Base-by-base conservation (phyloP, 2,113 vertebrate genomes). In the Beaufortia kweichowensis region DNA sequence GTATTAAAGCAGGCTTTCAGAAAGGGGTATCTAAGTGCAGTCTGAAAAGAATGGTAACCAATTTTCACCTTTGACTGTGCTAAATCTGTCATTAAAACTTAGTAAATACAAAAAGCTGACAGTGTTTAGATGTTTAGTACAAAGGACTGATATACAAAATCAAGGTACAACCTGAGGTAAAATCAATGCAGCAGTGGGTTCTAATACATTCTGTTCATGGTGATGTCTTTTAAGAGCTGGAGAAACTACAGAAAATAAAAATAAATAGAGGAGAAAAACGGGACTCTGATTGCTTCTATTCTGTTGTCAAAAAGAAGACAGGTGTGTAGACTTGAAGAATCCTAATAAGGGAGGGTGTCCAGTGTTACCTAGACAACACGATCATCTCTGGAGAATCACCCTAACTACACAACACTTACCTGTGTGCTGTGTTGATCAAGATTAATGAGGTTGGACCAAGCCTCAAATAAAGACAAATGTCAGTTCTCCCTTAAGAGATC, bases 401-500 rank as follows among this genome's bases (percentile, higher is more conserved):
- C 59, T 43, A 41, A 57, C 69, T 26, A 12, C 53, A 57, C 53
- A 26, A 19, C 41, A 21, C 53, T 59, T 33, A 59, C 69, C 69
- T 26, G 2, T 33, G 53, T 71, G 53, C 33, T 19, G 21, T 53
- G 68, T 7, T 71, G 53, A 55, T 29, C n/a, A 28, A 41, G 68
- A 57, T 21, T 57, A 57, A 57, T 71, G 68, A 57, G 53, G 33
- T 8, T 39, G 53, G 33, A 19, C 48, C 35, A 1, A 67, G 29
- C 53, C 53, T 71, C 68, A 57, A n/a, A 41, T 39, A 57, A 57
- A 57, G 33, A 71, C 50, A 57, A 57, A 71, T 71, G 53, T 57
- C 68, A 41, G 2, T 71, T 71, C 29, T 31, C 10, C 31, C 21
- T 1, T 15, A 3, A 46, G 43, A 46, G 43, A 46, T 46, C 43